A percentile compares a stretch with the other conserved stretches of the same genome.
Evolutionary conservation across 1,140 invertebrate genomes (phyloP).

Genomic region (Wiebesia pumilae): DNA sequence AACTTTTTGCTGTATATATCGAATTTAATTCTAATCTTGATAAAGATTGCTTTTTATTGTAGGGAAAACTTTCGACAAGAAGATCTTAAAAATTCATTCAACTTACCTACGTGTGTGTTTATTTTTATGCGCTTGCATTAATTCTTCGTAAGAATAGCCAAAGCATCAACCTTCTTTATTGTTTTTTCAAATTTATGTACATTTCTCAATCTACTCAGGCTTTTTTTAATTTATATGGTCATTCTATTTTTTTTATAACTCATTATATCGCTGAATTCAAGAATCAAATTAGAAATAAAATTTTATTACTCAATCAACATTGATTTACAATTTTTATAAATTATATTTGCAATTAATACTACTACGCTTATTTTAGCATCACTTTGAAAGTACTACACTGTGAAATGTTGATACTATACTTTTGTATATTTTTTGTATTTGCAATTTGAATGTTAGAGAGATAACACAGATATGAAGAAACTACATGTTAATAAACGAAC

Average conservation of each 20-base stretch:
- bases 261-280: background rate
- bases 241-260: background rate
- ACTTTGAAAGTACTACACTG: too few species aligned
- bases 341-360: background rate
- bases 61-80: background rate
- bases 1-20: background rate
- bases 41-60: conserved; percentile 36
- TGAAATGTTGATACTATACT: too few species aligned
- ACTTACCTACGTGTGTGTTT: background rate
- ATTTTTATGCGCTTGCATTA: background rate
- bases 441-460: too few species aligned
- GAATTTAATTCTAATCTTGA: conserved; percentile 7
- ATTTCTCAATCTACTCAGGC: background rate
- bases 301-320: background rate
- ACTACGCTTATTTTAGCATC: background rate
- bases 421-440: too few species aligned
- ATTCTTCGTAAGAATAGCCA: background rate
- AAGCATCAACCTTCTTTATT: background rate
- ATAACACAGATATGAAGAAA: too few species aligned
- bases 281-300: background rate
- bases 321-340: background rate
- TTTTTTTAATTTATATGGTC: background rate
- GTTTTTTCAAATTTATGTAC: background rate
- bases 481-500: too few species aligned
- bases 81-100: conserved; percentile 42